A percentile compares a stretch with the other conserved stretches of the same genome.
Evolutionary conservation across 2,888 invertebrate species (phyloP).

Genomic region (Drosophila kambysellisi): DNA sequence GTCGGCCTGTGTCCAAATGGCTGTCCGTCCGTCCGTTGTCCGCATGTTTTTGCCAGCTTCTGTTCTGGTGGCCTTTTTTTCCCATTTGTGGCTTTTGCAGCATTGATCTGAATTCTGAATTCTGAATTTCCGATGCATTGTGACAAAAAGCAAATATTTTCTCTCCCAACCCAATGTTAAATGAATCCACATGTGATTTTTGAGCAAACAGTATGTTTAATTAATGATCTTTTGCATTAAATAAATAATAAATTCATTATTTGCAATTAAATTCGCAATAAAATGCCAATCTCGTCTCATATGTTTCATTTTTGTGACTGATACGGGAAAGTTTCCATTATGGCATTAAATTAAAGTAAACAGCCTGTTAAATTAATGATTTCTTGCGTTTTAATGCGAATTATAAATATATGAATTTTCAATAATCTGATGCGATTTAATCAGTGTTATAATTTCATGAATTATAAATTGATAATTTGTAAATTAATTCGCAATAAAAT

Average conservation of each 20-base stretch:
- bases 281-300: neutral
- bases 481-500: neutral
- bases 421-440: neutral
- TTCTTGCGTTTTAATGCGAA: neutral
- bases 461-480: constrained; percentile 1
- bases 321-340: neutral
- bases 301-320: neutral
- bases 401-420: neutral
- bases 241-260: neutral
- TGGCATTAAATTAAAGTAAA: neutral
- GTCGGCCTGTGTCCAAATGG: constrained; percentile 44
- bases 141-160: constrained; percentile 4
- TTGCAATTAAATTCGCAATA: neutral
- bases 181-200: constrained; percentile 5
- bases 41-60: constrained; percentile 30
- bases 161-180: neutral
- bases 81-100: constrained; percentile 35
- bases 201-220: constrained; percentile 1
- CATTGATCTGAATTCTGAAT: constrained; percentile 39
- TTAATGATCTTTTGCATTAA: neutral
- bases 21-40: constrained; percentile 24
- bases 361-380: neutral
- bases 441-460: neutral
- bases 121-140: constrained; percentile 28
- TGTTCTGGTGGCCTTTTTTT: constrained; percentile 21